Evolutionary conservation across 1,140 invertebrate species (phyloP).

Genomic region (Orchesella cincta): DNA sequence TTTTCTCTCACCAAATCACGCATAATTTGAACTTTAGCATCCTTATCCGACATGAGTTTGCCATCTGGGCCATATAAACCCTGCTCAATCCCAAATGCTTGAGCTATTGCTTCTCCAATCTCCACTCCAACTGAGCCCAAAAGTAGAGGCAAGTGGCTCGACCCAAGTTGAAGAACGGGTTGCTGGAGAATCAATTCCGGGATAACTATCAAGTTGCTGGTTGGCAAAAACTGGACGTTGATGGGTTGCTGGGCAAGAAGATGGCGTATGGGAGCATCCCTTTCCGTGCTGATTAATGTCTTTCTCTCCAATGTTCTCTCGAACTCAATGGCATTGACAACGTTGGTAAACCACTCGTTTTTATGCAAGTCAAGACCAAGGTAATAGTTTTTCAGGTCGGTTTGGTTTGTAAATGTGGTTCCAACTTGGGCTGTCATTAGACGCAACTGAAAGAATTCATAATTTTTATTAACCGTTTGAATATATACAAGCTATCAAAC

Average conservation of each 20-base stretch:
- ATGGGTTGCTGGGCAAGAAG: conserved; percentile 50
- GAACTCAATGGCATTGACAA: conserved; percentile 57
- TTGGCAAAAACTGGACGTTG: conserved; percentile 55
- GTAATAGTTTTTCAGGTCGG: conserved; percentile 59
- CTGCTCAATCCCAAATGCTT: conserved; percentile 43
- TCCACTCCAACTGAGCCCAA: conserved; percentile 40
- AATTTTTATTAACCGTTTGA: conserved; percentile 34
- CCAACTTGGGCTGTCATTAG: conserved; percentile 61
- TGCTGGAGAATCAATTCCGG: conserved; percentile 55
- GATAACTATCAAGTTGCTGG: conserved; percentile 58
- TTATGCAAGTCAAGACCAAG: conserved; percentile 58
- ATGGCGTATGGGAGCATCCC: conserved; percentile 54
- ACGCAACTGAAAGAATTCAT: conserved; percentile 56
- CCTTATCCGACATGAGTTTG: conserved; percentile 38
- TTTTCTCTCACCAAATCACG: conserved; percentile 43
- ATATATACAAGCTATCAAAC: conserved; percentile 38
- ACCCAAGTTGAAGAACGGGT: conserved; percentile 28
- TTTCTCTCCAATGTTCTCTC: conserved; percentile 52
- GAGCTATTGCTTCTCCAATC: conserved; percentile 40
- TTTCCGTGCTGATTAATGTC: conserved; percentile 51
- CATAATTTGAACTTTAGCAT: conserved; percentile 42
- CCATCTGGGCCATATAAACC: conserved; percentile 45
- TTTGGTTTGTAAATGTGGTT: conserved; percentile 55
- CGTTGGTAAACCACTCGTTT: conserved; percentile 60
- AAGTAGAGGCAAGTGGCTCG: conserved; percentile 26